These are phyloP conservation scores for Capricornis sumatraensis DNA, from an alignment of 2,113 vertebrate genomes.

Conservation along the genomic window DNA sequence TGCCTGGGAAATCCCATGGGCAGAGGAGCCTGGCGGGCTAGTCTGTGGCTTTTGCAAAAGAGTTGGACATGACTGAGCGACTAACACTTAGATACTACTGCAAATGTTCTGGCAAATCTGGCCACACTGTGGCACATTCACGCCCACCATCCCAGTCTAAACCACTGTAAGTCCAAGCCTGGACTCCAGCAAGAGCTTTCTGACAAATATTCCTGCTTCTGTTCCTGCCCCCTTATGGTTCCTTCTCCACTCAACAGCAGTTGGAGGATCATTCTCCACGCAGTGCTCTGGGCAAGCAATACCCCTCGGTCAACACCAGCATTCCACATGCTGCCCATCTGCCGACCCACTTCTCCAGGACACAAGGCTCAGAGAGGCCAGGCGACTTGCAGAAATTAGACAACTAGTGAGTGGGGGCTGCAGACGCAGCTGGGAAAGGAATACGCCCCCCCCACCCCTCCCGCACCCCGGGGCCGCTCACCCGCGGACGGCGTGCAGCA, in stretches of 20 bases:
- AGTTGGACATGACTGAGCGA: no score
- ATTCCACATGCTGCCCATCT: background rate
- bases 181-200: background rate
- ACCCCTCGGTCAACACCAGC: accelerated
- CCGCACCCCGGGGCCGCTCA: constrained; percentile 73
- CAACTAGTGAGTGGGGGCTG: background rate
- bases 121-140: no score
- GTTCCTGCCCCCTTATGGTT: no score
- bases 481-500: constrained; percentile 96
- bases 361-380: background rate
- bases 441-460: accelerated
- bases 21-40: background rate
- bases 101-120: background rate
- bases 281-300: background rate
- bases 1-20: background rate
- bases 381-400: background rate
- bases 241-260: no score
- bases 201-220: no score
- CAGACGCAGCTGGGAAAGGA: background rate
- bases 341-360: background rate
- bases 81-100: background rate
- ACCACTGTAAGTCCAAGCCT: background rate
- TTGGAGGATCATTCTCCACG: background rate
- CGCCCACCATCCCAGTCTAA: accelerated
- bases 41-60: no score